Evolutionary conservation across 2,888 invertebrate species (phyloP), one percentile per base, ranked within the genome.

Genomic region (Sarcophaga variegata): DNA sequence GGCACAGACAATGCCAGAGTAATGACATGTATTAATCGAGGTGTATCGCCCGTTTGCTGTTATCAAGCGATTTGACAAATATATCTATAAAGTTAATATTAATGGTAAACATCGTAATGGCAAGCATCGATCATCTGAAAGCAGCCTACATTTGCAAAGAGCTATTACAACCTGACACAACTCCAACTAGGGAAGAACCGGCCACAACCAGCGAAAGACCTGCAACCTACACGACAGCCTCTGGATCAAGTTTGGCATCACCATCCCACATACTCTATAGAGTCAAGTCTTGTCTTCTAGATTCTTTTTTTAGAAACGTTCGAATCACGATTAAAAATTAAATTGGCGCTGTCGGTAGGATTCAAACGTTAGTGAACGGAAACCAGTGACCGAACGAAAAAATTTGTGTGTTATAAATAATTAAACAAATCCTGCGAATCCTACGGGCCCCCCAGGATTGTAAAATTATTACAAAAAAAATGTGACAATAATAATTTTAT

Each of bases 1-100:
- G 77, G 82, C 17, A 82, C 74, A 37, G 74, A 81, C 49, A 84
- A 80, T 12, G 80, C 80, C 17, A 71, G 14, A 27, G 75, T 81
- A 47, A 82, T 82, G 81, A 63, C 49, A 20, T 59, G 80, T 62
- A 72, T 80, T 64, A 72, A 80, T 27, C 37, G 54, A 22, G 80
- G 80, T 11, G 80, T 72, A 20, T 63, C 17, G 17, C 27, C 72
- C 25, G 25, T 25, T 25, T 25, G 25, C 25, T 25, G 25, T 25
- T 27, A 27, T 27, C 27, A 27, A 27, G 5, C 27, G 27, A 27
- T 27, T 27, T 54, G 54, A 54, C 54, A 54, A 54, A 54, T 54
- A 20, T 20, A 20, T 54, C 17, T 54, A 10, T 5, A 54, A 12
- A 54, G 4, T 54, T 54, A 10, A 54, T 54, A 54, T 54, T 3